Evolutionary conservation across 2,797 vertebrate species (phyloP), one percentile per base, ranked within the genome.

Genomic region (Clangula hyemalis): DNA sequence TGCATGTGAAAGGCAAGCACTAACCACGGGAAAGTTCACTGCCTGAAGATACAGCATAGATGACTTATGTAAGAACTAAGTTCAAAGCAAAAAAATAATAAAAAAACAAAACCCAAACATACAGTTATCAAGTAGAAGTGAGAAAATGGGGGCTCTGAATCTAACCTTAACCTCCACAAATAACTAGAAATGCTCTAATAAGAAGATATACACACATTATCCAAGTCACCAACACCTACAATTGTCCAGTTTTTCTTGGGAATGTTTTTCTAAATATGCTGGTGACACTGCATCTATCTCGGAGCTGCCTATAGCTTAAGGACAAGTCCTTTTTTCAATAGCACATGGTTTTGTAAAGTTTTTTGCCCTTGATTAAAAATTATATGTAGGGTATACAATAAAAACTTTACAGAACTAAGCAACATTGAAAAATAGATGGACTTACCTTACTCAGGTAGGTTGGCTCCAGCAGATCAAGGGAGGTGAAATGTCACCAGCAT

Each of bases 341-440:
- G 93, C 81, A 95, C 90, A 74, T 89, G 78, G 96, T 94, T 97
- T 95, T 96, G 96, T 95, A 93, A 95, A 96, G 96, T 95, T 96
- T 96, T 96, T 96, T 90, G 60, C 57, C 86, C 92, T 66, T 75
- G 49, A 75, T 79, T 82, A 71, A 89, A 95, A 90, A 53, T 87
- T 45, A 79, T 38, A 74, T 9, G 49, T 28, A 86, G 87, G 88
- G 89, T 92, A 73, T 38, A 81, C n/a, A 92, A 76, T 19, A 95
- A 95, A 93, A 96, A 96, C 92, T 96, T 96, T 86, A 96, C 94
- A 96, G 95, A 96, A 94, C 96, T 95, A 94, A 95, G 96, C 78
- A 96, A 94, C 93, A 96, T 84, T 94, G 88, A 95, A 95, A 97
- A 94, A 91, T 78, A 75, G 51, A 53, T 3, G 93, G 96, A 90